Evolutionary conservation across 2,888 invertebrate genomes (phyloP), one percentile per base, ranked within the genome.

Genomic region (Callimorpha dominula): DNA sequence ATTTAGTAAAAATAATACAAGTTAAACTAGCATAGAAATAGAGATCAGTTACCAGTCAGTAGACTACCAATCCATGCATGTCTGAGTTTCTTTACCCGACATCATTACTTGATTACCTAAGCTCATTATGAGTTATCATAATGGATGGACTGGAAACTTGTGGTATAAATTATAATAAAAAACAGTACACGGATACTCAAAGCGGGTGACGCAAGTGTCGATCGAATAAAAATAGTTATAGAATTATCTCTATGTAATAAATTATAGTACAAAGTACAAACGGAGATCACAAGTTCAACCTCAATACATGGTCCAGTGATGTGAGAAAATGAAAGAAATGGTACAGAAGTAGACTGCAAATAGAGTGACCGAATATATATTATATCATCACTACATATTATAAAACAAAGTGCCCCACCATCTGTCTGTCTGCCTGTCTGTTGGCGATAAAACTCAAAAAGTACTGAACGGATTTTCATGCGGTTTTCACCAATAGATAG

Each of bases 91-190:
- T 20, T 20, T 5, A 20, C 11, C 17, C n/a, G n/a, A 54, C n/a
- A 57, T 20, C 4, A 11, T 57, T 20, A 57, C 12, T 20, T 20
- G n/a, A 20, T 54, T 57, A 20, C 57, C 12, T 57, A 57, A 57
- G 6, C 20, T 12, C 20, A 20, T 20, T 1, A 20, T 0, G 11
- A 57, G 20, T 20, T 57, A 57, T 57, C 57, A 57, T 57, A 20
- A 57, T 20, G 7, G 11, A 20, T 20, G n/a, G 57, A 57, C 57
- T 20, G 57, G 11, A 11, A 79, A 77, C 77, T 82, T 78, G 54
- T 67, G 73, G 71, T 73, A 76, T 68, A 77, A n/a, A 82, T 82
- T 82, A 76, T 76, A 75, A 76, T 73, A 74, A 74, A 50, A 74
- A 75, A 81, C 72, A 77, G 60, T 69, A 79, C 65, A 74, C 73